These are phyloP conservation scores for Aplochiton taeniatus DNA, from an alignment of 2,797 vertebrate species.

Conservation along the genomic window DNA sequence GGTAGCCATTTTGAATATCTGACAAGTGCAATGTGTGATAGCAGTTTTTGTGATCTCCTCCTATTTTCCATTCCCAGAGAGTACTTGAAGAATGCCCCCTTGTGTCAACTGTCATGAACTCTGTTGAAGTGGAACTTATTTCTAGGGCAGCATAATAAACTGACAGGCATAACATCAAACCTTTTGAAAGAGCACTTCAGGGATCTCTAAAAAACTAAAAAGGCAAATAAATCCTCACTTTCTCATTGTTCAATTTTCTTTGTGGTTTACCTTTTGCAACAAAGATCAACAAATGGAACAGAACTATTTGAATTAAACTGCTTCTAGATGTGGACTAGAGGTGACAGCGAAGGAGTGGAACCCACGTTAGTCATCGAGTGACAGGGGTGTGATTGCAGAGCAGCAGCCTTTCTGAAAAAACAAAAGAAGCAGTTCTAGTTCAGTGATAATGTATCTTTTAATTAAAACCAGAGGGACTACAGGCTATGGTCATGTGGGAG, in stretches of 20 bases:
- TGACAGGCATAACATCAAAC: slow-evolving; percentile 2
- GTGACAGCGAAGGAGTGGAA: slow-evolving; percentile 9
- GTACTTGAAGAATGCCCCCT: slow-evolving; percentile 18
- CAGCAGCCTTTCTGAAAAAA: slow-evolving; percentile 24
- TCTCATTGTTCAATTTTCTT: no score
- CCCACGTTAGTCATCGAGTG: slow-evolving; percentile 21
- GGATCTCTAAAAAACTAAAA: background rate
- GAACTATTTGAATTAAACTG: no score
- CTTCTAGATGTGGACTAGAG: slow-evolving; percentile 10
- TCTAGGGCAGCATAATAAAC: background rate
- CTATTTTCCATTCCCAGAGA: slow-evolving; percentile 19
- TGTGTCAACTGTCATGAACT: slow-evolving; percentile 24
- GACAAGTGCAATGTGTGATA: slow-evolving; percentile 36
- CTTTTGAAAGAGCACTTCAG: background rate
- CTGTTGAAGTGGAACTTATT: slow-evolving; percentile 23
- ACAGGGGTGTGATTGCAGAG: slow-evolving; percentile 40
- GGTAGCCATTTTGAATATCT: slow-evolving; percentile 17
- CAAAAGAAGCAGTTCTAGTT: slow-evolving; percentile 46
- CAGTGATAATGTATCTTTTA: slow-evolving; percentile 56
- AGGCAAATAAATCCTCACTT: no score
- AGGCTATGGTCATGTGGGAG: background rate
- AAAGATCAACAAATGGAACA: no score
- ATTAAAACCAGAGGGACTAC: slow-evolving; percentile 65
- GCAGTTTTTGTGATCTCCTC: slow-evolving; percentile 22
- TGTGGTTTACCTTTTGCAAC: no score